Base-by-base conservation (phyloP, 2,888 invertebrate species). In the Rotaria sp. region DNA sequence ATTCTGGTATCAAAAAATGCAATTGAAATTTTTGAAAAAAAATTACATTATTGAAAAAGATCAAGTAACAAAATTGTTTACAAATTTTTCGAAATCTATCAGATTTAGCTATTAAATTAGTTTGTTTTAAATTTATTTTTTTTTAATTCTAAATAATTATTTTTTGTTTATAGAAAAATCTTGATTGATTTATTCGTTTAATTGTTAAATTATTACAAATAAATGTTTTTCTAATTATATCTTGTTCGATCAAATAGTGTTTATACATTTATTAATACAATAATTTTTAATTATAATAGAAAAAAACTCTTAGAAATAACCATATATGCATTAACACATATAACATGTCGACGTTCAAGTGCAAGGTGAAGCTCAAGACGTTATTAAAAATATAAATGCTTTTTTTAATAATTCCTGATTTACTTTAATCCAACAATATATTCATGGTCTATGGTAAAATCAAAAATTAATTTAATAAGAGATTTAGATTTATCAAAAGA, bases 41-140 rank as follows among this genome's bases (percentile, higher is more conserved):
- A 85, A 48, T 45, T 86, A n/a, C 45, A 86, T 84, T 41, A 84
- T n/a, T 57, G 85, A 38, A 52, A 45, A 48, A 96, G 96, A 89
- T 95, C 95, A 88, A 94, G 97, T 86, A 93, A 87, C 96, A 97
- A 91, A 98, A 98, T 92, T 97, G 97, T 90, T 93, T 98, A 87
- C 97, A 97, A 97, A 97, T 97, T 26, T 92, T 99, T 90, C 94
- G 99, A 89, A 99, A 99, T 93, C 93, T 99, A 86, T 99, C 98
- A 5, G 99, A 99, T 92, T 97, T 97, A 87, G 98, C 96, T 55
- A 97, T 97, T 84, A 97, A 97, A 90, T 91, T 74, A 50, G 92
- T 93, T 90, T 88, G 90, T 21, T 41, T 80, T 15, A 74, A 74
- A 35, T 3, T 15, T n/a, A 35, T 30, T 74, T 38, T n/a, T n/a